phyloP scores from a whole-genome alignment of 2,888 invertebrate genomes.

The Campoplex nolae region DNA sequence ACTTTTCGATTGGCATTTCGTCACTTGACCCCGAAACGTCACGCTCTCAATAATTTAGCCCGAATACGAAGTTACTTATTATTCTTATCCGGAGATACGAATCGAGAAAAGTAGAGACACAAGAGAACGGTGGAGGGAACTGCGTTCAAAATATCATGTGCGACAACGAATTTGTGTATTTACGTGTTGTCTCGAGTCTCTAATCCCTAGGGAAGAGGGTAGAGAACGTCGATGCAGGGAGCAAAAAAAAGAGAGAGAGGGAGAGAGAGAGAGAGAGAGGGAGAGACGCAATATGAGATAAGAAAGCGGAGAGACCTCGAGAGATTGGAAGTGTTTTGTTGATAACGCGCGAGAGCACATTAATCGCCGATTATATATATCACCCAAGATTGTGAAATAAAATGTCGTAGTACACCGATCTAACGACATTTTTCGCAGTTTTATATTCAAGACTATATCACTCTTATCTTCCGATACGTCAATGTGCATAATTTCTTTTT shows the following conservation, averaged over 20 bases:
- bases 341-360: constrained; percentile 52
- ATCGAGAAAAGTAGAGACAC: background rate
- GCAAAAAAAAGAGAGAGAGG: constrained; percentile 4
- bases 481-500: constrained; percentile 31
- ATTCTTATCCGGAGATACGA: background rate
- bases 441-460: constrained; percentile 27
- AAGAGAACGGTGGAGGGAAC: background rate
- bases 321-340: constrained; percentile 59
- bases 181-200: constrained; percentile 14
- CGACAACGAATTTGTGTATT: background rate
- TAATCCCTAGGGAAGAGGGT: background rate
- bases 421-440: constrained; percentile 40
- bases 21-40: background rate
- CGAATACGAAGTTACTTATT: background rate
- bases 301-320: constrained; percentile 46
- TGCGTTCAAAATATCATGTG: background rate
- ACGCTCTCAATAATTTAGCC: background rate
- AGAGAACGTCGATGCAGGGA: background rate
- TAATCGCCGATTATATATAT: constrained; percentile 49
- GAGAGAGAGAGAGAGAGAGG: background rate
- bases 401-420: constrained; percentile 15
- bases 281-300: constrained; percentile 31
- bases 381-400: constrained; percentile 47
- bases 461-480: constrained; percentile 53
- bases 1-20: background rate